These are phyloP conservation scores for Dynastes hyllus DNA, from an alignment of 2,888 invertebrate genomes.

Conservation along the genomic window DNA sequence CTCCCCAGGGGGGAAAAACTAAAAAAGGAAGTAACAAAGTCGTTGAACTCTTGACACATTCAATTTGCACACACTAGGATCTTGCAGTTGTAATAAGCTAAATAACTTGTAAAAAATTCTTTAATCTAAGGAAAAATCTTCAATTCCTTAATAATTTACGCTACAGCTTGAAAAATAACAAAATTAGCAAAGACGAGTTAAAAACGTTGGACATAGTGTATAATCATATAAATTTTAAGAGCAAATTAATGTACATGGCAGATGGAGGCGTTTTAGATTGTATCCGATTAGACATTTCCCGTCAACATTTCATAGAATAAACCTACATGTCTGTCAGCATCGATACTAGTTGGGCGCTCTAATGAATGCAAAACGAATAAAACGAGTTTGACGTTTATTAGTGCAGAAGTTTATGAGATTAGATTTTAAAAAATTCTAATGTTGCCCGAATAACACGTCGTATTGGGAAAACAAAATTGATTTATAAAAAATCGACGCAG, in stretches of 20 bases:
- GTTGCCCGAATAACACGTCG: not conserved
- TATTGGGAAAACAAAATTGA: too few relatives aligned
- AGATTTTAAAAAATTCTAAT: constrained; percentile 31
- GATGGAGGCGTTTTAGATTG: constrained; percentile 38
- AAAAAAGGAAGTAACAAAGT: too few relatives aligned
- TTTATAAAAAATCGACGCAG: constrained; percentile 9
- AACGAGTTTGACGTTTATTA: constrained; percentile 42
- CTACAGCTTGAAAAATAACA: too few relatives aligned
- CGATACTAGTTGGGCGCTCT: constrained; percentile 4
- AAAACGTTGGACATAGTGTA: too few relatives aligned
- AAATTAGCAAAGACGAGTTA: too few relatives aligned
- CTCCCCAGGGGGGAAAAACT: too few relatives aligned
- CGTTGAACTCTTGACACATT: too few relatives aligned
- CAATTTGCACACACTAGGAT: too few relatives aligned
- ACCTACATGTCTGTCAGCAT: constrained; percentile 19
- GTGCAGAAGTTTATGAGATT: constrained; percentile 40
- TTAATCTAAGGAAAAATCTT: too few relatives aligned
- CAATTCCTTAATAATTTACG: too few relatives aligned
- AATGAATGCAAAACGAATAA: constrained; percentile 27
- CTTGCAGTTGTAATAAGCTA: too few relatives aligned
- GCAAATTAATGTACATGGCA: constrained; percentile 10
- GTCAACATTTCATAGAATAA: constrained; percentile 3
- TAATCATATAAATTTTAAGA: constrained; percentile 8
- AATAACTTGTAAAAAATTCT: too few relatives aligned
- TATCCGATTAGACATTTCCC: constrained; percentile 24